phyloP scores from a whole-genome alignment of 2,888 invertebrate genomes.

The Heteromyza rotundicornis region DNA sequence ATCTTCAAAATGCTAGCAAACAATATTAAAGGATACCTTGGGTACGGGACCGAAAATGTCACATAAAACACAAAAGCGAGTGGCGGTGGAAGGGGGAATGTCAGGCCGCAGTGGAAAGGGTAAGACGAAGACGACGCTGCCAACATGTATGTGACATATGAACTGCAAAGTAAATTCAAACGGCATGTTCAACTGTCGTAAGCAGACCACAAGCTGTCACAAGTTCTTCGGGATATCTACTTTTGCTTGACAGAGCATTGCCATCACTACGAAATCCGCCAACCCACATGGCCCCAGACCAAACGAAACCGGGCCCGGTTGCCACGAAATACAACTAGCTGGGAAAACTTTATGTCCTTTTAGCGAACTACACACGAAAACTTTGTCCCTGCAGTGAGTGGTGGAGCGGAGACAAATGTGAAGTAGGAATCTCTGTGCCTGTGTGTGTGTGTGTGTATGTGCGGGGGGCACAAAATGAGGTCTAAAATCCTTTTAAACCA shows the following conservation, averaged over 20 bases:
- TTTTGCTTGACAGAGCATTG: constrained; percentile 25
- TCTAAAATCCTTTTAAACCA: constrained; percentile 48
- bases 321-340: constrained; percentile 15
- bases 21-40: background rate
- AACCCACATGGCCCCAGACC: too few relatives aligned
- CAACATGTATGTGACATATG: constrained; percentile 24
- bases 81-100: background rate
- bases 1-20: too few relatives aligned
- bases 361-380: constrained; percentile 13
- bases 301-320: too few relatives aligned
- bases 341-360: constrained; percentile 26
- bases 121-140: constrained; percentile 4
- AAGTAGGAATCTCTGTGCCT: too few relatives aligned
- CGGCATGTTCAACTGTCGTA: constrained; percentile 51
- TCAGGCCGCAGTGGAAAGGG: background rate
- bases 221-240: constrained; percentile 35
- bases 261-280: constrained; percentile 1
- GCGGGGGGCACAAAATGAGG: constrained; percentile 41
- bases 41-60: background rate
- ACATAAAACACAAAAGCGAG: background rate
- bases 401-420: background rate
- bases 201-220: constrained; percentile 57
- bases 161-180: constrained; percentile 33
- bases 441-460: too few relatives aligned
- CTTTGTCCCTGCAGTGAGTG: constrained; percentile 14